Conservation (phyloP, 2,113 vertebrate species). For the Amblyopsis rosae region DNA sequence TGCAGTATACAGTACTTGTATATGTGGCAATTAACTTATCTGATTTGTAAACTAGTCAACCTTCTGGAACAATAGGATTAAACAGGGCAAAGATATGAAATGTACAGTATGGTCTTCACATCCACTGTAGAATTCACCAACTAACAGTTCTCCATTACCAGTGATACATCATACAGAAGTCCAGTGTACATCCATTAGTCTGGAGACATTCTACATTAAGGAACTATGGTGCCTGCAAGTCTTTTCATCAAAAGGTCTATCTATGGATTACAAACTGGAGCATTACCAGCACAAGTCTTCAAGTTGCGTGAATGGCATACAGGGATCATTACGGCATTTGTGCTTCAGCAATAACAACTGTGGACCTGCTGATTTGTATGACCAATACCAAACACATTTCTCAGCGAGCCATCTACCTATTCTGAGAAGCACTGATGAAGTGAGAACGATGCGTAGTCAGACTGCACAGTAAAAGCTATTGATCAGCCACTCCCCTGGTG, state of each 20-base stretch:
- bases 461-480: slow-evolving; percentile 60
- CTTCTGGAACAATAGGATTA: too few relatives aligned
- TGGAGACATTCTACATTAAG: slow-evolving; percentile 60
- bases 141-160: too few relatives aligned
- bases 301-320: too few relatives aligned
- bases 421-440: slow-evolving; percentile 40
- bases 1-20: too few relatives aligned
- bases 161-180: slow-evolving; percentile 22
- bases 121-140: too few relatives aligned
- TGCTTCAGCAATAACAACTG: slow-evolving; percentile 25
- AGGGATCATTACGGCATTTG: too few relatives aligned
- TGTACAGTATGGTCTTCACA: too few relatives aligned
- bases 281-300: too few relatives aligned
- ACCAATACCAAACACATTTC: slow-evolving; percentile 16
- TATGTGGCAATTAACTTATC: too few relatives aligned
- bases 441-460: slow-evolving; percentile 42
- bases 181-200: slow-evolving; percentile 66
- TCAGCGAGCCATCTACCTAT: slow-evolving; percentile 37
- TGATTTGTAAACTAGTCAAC: too few relatives aligned
- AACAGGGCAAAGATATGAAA: too few relatives aligned
- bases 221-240: slow-evolving; percentile 65
- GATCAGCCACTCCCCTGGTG: slow-evolving; percentile 50
- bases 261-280: too few relatives aligned
- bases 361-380: slow-evolving; percentile 13
- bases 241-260: slow-evolving; percentile 58